Percentiles rank a stretch among this genome's conserved stretches.
Evolutionary conservation across 2,797 vertebrate genomes (phyloP).

Genomic region (Tangara arthus): DNA sequence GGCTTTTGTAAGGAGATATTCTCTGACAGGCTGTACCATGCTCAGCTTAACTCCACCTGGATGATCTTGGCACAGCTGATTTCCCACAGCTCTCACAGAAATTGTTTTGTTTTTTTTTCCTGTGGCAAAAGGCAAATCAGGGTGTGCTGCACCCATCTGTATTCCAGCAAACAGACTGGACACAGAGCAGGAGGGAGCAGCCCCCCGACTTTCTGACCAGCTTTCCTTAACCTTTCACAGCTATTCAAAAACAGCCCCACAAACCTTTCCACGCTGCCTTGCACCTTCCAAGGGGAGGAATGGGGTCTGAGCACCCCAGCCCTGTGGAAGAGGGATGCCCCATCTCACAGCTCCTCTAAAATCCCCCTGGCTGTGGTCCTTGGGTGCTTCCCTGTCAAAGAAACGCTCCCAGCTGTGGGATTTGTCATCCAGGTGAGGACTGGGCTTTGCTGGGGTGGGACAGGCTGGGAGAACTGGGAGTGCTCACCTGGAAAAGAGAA

Average conservation of each 20-base stretch:
- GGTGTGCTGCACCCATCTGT: neutral
- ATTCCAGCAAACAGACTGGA: neutral
- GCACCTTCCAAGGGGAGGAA: neutral
- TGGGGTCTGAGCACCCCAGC: neutral
- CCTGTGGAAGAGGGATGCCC: neutral
- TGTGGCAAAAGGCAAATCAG: neutral
- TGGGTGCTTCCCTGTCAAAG: neutral
- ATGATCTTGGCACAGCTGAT: rapidly evolving
- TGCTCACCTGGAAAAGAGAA: neutral
- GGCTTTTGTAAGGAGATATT: neutral
- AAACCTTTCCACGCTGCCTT: neutral
- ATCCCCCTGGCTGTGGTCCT: too few species aligned
- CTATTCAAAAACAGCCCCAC: neutral
- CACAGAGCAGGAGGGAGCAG: neutral
- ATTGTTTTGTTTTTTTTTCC: neutral
- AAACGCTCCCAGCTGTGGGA: neutral
- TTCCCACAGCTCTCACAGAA: neutral
- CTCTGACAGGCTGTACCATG: neutral
- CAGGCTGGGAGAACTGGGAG: neutral
- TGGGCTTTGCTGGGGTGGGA: neutral
- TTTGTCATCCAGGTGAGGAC: neutral
- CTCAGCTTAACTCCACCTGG: neutral
- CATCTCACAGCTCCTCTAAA: neutral
- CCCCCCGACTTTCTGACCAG: neutral
- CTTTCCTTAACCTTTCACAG: neutral